Evolutionary conservation across 1,140 invertebrate species (phyloP).

Genomic region (Lysiphlebus fabarum): DNA sequence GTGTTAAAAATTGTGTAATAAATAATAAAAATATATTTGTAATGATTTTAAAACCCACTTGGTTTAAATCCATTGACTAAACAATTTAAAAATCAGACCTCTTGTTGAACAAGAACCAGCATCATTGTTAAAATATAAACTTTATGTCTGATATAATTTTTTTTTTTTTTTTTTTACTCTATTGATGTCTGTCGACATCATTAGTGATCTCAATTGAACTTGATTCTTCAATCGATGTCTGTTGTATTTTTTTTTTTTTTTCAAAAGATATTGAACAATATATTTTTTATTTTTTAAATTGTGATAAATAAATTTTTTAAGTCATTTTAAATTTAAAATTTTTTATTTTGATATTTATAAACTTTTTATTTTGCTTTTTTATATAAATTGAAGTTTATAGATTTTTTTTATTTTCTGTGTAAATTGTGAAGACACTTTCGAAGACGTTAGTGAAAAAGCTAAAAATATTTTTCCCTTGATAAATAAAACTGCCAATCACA

Average conservation of each 20-base stretch:
- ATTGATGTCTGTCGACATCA: slow-evolving; percentile 11
- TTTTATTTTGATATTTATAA: not conserved
- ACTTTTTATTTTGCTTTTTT: not conserved
- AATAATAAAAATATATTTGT: too few relatives aligned
- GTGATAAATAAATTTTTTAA: too few relatives aligned
- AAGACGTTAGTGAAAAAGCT: not conserved
- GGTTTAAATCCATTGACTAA: too few relatives aligned
- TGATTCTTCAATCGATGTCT: slow-evolving; percentile 1
- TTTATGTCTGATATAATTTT: not conserved
- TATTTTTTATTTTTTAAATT: too few relatives aligned
- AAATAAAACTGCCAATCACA: slow-evolving; percentile 17
- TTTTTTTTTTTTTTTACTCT: not conserved
- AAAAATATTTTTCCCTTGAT: not conserved
- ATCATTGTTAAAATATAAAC: not conserved
- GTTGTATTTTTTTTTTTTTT: not conserved
- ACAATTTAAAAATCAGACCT: too few relatives aligned
- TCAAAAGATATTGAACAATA: not conserved
- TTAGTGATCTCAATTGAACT: slow-evolving; percentile 7
- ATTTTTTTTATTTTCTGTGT: not conserved
- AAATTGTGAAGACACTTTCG: not conserved
- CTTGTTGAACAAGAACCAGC: too few relatives aligned
- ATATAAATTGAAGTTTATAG: not conserved
- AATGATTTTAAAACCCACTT: too few relatives aligned
- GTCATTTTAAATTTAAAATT: too few relatives aligned
- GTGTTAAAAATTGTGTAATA: too few relatives aligned